Conservation (phyloP, 37 sponge, comb jelly and placozoan genomes). For the Cladorhizidae sp. region DNA sequence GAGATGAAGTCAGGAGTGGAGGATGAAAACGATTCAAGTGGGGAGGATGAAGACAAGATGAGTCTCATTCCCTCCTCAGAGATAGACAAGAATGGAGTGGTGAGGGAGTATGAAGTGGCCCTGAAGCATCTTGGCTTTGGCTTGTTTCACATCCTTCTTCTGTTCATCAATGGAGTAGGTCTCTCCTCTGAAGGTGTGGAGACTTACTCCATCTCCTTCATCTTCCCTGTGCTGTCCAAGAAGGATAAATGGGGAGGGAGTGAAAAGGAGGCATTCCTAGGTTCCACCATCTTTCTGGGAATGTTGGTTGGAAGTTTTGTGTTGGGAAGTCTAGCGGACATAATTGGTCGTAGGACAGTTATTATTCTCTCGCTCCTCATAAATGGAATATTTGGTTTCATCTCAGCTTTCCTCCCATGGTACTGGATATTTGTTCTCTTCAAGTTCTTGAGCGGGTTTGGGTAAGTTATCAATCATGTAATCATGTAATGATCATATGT, state of each 20-base stretch:
- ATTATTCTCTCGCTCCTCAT: constrained; percentile 52
- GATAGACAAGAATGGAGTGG: constrained; percentile 43
- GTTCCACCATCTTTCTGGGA: constrained; percentile 66
- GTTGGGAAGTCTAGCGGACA: constrained; percentile 69
- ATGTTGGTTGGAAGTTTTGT: constrained; percentile 75
- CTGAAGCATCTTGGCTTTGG: constrained; percentile 66
- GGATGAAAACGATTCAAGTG: too few species aligned
- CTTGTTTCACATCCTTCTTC: constrained; percentile 47
- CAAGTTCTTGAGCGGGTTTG: constrained; percentile 70
- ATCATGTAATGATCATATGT: too few species aligned
- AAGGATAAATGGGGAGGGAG: constrained; percentile 26
- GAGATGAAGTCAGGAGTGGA: too few species aligned
- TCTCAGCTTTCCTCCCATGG: constrained; percentile 61
- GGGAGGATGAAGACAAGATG: background rate
- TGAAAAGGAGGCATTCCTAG: constrained; percentile 30
- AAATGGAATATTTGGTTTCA: constrained; percentile 48
- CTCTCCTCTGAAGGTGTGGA: constrained; percentile 70
- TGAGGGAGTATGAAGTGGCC: constrained; percentile 64
- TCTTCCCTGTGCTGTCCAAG: constrained; percentile 20
- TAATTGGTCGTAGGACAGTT: constrained; percentile 47
- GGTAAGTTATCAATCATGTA: constrained; percentile 37
- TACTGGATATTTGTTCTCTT: constrained; percentile 40
- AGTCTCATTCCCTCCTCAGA: constrained; percentile 2
- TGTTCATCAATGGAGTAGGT: constrained; percentile 59
- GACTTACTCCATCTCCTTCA: constrained; percentile 53